phyloP scores from a whole-genome alignment of 2,113 vertebrate genomes.

The Dendropsophus ebraccatus region DNA sequence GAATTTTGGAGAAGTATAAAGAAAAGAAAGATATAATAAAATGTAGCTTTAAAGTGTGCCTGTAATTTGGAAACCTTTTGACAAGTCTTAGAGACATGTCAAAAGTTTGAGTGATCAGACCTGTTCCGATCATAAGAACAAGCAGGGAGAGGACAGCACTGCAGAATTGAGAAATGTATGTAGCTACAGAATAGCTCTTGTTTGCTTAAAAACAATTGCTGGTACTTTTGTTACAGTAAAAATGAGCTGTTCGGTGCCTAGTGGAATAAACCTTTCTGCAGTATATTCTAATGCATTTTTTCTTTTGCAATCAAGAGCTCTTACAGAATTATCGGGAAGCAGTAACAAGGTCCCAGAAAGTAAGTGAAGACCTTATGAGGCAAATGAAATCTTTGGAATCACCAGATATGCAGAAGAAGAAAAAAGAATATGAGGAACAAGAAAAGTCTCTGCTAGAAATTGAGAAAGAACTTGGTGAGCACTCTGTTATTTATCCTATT shows the following conservation, averaged over 20 bases:
- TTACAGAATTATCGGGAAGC: constrained; percentile 76
- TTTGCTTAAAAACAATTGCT: too few species aligned
- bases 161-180: too few species aligned
- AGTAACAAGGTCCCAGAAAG: constrained; percentile 68
- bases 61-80: too few species aligned
- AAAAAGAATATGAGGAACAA: constrained; percentile 74
- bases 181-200: too few species aligned
- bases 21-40: too few species aligned
- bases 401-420: constrained; percentile 72
- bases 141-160: too few species aligned
- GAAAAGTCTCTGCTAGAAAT: constrained; percentile 75
- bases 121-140: too few species aligned
- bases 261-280: neutral
- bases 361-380: constrained; percentile 65
- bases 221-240: too few species aligned
- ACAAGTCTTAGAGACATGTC: too few species aligned
- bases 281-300: neutral
- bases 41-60: too few species aligned
- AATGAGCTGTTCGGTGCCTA: neutral
- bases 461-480: constrained; percentile 73
- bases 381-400: constrained; percentile 71
- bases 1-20: too few species aligned
- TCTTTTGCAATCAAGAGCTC: constrained; percentile 72
- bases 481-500: neutral
- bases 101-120: too few species aligned